Percentiles rank a stretch among this genome's conserved stretches.
Conservation (phyloP, 2,113 vertebrate genomes). For the Myotis yumanensis region DNA sequence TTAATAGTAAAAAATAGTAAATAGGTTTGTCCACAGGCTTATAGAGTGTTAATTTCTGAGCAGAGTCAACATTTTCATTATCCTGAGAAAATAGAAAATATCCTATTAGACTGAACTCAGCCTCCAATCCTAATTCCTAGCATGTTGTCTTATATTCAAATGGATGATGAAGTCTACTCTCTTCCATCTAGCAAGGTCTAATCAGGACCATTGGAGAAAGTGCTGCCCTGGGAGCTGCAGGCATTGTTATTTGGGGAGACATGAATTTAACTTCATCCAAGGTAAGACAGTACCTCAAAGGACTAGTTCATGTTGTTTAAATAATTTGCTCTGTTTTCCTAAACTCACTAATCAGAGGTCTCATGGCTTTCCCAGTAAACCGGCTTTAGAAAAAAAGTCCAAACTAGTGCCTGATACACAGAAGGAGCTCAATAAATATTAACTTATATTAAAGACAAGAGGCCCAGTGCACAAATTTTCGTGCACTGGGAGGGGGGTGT, state of each 20-base stretch:
- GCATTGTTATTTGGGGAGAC: conserved; percentile 88
- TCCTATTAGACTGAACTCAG: background rate
- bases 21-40: background rate
- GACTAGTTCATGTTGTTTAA: background rate
- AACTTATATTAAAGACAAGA: background rate
- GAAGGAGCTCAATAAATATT: background rate
- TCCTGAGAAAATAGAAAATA: background rate
- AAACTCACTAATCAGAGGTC: background rate
- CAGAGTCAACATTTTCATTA: background rate
- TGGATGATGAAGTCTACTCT: conserved; percentile 49
- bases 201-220: conserved; percentile 87
- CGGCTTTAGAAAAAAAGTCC: background rate
- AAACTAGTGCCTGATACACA: background rate
- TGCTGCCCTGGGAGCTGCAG: conserved; percentile 87
- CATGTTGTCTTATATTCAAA: background rate
- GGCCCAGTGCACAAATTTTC: too few species aligned
- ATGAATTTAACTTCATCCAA: conserved; percentile 87
- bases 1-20: conserved; percentile 4
- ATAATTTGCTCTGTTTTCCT: background rate
- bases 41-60: background rate
- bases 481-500: too few species aligned
- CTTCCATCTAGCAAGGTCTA: conserved; percentile 85
- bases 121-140: background rate
- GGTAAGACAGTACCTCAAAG: conserved; percentile 76
- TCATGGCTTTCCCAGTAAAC: background rate